Conservation (phyloP, 2,797 vertebrate species). For the Otolemur crassicaudatus region DNA sequence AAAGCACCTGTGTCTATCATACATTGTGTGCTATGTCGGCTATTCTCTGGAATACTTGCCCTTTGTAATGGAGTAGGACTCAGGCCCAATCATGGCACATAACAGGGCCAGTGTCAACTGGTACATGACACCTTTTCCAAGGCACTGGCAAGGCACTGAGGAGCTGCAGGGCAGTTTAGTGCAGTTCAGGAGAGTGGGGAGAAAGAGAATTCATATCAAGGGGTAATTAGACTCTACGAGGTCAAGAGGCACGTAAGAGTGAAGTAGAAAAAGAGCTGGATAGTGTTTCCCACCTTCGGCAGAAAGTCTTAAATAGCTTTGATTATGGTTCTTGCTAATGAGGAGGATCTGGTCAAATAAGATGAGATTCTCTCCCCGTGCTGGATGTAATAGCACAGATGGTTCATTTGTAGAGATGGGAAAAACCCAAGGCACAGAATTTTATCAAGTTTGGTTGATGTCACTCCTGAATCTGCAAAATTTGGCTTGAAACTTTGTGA, state of each 20-base stretch:
- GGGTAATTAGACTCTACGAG: conserved; percentile 56
- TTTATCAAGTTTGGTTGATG: conserved; percentile 60
- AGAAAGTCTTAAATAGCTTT: background rate
- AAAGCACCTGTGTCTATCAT: background rate
- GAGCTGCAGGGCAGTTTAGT: conserved; percentile 52
- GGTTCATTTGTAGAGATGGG: background rate
- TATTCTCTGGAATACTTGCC: background rate
- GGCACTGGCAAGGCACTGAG: background rate
- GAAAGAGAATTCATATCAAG: conserved; percentile 71
- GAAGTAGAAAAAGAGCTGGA: background rate
- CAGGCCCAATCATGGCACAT: background rate
- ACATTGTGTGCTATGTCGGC: background rate
- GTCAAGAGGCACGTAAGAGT: conserved; percentile 50
- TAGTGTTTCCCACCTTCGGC: background rate
- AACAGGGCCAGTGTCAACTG: background rate
- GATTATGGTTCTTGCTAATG: background rate
- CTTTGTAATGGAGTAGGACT: background rate
- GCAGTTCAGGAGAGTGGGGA: conserved; percentile 66
- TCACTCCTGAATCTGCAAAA: conserved; percentile 67
- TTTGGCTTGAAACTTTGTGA: conserved; percentile 58
- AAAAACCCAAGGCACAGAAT: background rate
- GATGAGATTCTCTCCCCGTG: background rate
- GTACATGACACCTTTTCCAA: background rate
- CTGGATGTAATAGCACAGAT: conserved; percentile 27
- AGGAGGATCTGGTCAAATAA: background rate